Evolutionary conservation across 2,113 vertebrate genomes (phyloP).

Genomic region (Psilopogon haemacephalus): DNA sequence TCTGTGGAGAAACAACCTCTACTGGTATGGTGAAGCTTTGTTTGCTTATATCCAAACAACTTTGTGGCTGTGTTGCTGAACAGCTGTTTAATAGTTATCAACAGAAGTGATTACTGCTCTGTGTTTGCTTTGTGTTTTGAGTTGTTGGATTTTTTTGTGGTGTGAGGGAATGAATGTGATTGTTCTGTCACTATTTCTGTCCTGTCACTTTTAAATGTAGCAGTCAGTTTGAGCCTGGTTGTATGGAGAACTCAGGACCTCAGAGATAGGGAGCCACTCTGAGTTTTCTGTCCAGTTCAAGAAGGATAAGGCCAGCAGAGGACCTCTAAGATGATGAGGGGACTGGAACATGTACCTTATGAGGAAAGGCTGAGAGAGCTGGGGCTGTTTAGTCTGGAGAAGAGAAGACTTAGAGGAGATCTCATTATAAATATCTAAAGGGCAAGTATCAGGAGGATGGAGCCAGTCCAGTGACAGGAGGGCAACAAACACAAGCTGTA

Average conservation of each 20-base stretch:
- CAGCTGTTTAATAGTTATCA: not conserved
- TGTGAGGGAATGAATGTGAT: not conserved
- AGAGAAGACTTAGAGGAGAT: no score
- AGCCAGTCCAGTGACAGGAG: no score
- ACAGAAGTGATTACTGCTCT: not conserved
- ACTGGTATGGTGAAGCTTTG: slow-evolving; percentile 47
- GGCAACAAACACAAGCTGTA: no score
- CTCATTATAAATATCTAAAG: no score
- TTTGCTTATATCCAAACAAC: not conserved
- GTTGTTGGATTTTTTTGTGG: not conserved
- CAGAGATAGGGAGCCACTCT: not conserved
- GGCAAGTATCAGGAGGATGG: no score
- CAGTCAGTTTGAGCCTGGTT: not conserved
- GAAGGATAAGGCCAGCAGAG: no score
- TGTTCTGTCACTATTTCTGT: not conserved
- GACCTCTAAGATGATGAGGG: no score
- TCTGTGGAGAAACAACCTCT: slow-evolving; percentile 64
- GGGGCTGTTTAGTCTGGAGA: no score
- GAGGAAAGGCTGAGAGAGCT: no score
- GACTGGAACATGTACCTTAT: no score
- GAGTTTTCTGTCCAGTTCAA: not conserved
- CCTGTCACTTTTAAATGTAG: not conserved
- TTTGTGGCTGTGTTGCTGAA: not conserved
- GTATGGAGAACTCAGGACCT: not conserved
- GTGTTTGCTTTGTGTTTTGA: not conserved